Percentiles rank a stretch among this genome's conserved stretches.
Evolutionary conservation across 2,113 vertebrate species (phyloP).

Genomic region (Pica pica): DNA sequence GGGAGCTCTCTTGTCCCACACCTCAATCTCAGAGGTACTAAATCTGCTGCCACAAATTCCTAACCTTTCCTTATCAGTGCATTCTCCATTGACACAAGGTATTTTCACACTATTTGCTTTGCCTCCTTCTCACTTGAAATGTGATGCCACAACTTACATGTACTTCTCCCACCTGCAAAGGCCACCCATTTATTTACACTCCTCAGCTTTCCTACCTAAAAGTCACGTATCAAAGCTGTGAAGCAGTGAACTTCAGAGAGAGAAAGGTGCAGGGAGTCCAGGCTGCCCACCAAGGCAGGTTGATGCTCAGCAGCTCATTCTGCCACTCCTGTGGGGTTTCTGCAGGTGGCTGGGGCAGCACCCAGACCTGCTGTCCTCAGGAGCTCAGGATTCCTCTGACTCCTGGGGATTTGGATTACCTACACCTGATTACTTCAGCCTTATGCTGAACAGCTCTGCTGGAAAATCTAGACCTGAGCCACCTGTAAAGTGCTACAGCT

Average conservation of each 20-base stretch:
- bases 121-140: neutral
- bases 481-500: neutral
- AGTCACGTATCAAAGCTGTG: accelerated
- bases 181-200: too few species aligned
- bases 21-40: neutral
- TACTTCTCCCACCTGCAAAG: neutral
- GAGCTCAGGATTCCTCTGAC: neutral
- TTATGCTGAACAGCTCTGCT: neutral
- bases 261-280: neutral
- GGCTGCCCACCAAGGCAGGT: neutral
- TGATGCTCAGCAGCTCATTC: neutral
- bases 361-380: neutral
- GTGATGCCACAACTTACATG: neutral
- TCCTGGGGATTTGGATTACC: neutral
- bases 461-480: neutral
- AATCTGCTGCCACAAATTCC: neutral
- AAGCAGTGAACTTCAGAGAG: neutral
- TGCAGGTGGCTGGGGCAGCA: neutral
- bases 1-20: neutral
- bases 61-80: neutral
- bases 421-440: neutral
- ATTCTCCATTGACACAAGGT: neutral
- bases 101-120: neutral
- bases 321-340: neutral
- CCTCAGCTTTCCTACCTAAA: neutral